Evolutionary conservation across 2,113 vertebrate species (phyloP).

Genomic region (Dryoscopus gambensis): DNA sequence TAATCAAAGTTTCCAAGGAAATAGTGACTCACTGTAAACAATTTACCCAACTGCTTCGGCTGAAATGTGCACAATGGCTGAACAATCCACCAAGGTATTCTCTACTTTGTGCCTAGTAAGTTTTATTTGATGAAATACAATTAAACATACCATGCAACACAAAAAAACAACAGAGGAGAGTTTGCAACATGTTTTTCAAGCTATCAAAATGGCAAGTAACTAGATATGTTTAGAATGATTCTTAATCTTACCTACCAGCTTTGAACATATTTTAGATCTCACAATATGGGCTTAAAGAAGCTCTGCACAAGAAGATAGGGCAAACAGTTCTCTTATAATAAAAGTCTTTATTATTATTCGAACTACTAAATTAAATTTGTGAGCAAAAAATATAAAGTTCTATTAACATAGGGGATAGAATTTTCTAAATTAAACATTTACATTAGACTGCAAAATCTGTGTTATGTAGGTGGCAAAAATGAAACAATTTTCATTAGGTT

Average conservation of each 20-base stretch:
- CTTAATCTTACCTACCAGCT: not conserved
- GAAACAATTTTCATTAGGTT: not conserved
- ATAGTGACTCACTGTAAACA: not conserved
- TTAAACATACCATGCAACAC: not conserved
- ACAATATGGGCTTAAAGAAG: not conserved
- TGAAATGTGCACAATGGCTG: not conserved
- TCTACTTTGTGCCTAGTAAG: not conserved
- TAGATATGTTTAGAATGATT: not conserved
- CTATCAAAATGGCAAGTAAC: not conserved
- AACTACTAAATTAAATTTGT: not conserved
- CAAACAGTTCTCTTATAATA: not conserved
- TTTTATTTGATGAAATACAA: not conserved
- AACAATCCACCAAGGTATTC: not conserved
- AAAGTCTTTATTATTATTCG: not conserved
- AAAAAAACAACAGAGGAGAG: not conserved
- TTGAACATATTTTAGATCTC: not conserved
- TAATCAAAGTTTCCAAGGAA: conserved; percentile 40
- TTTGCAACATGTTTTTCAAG: not conserved
- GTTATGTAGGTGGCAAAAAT: not conserved
- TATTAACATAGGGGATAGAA: not conserved
- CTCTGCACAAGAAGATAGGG: not conserved
- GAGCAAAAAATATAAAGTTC: not conserved
- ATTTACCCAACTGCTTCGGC: not conserved
- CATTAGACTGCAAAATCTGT: not conserved
- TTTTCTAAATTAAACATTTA: not conserved